Percentiles rank a stretch among this genome's conserved stretches.
phyloP scores from a whole-genome alignment of 2,888 invertebrate genomes.

The Hemaris fuciformis region DNA sequence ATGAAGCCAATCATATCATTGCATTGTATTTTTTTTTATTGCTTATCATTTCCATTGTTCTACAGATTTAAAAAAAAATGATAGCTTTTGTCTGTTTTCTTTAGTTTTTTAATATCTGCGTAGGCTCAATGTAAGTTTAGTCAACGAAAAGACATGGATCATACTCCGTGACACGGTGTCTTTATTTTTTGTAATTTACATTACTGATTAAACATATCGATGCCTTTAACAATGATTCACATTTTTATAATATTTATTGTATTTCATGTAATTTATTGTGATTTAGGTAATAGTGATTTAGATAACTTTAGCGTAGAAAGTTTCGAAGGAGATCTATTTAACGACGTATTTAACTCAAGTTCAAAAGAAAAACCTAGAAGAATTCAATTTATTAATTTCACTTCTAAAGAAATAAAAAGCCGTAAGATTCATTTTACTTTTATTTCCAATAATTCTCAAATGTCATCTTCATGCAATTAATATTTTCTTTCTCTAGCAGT shows the following conservation, averaged over 20 bases:
- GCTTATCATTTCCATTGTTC: constrained; percentile 11
- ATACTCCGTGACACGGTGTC: constrained; percentile 15
- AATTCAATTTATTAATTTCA: background rate
- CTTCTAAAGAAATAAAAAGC: constrained; percentile 3
- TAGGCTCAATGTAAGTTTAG: background rate
- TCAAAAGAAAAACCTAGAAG: constrained; percentile 12
- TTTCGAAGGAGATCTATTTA: constrained; percentile 10
- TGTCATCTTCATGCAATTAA: background rate
- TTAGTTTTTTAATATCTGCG: background rate
- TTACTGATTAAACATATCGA: background rate
- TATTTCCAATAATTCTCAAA: background rate
- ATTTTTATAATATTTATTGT: background rate
- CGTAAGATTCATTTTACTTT: background rate
- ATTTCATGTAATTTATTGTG: constrained; percentile 4
- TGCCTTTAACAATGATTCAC: background rate
- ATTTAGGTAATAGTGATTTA: constrained; percentile 7
- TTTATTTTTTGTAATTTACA: constrained; percentile 17
- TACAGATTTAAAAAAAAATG: background rate
- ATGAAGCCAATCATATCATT: background rate
- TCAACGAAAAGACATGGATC: background rate
- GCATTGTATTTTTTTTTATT: background rate
- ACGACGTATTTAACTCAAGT: constrained; percentile 11
- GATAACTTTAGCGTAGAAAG: constrained; percentile 17
- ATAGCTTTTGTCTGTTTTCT: background rate
- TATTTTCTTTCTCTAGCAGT: background rate